These are phyloP conservation scores for Eulemur mongoz DNA, from an alignment of 2,797 vertebrate genomes.

Conservation along the genomic window DNA sequence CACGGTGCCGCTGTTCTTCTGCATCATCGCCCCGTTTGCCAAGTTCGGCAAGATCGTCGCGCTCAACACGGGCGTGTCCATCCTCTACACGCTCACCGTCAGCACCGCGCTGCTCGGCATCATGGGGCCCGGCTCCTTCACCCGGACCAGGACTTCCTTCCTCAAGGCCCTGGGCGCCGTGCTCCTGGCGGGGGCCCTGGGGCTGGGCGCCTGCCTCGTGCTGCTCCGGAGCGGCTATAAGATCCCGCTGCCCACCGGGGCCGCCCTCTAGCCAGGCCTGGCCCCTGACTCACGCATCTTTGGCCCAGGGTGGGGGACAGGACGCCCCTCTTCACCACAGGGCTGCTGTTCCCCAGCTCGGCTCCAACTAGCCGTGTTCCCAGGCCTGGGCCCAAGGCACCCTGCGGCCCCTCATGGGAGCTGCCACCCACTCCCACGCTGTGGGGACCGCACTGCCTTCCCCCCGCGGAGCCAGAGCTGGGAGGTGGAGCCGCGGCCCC, in stretches of 20 bases:
- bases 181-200: slow-evolving; percentile 82
- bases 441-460: neutral
- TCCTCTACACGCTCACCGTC: slow-evolving; percentile 94
- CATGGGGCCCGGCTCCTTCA: slow-evolving; percentile 92
- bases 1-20: slow-evolving; percentile 97
- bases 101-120: slow-evolving; percentile 93
- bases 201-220: slow-evolving; percentile 83
- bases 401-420: neutral
- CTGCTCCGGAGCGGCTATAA: slow-evolving; percentile 84
- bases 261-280: slow-evolving; percentile 78
- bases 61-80: slow-evolving; percentile 96
- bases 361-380: slow-evolving; percentile 66
- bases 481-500: neutral
- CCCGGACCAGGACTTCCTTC: slow-evolving; percentile 91
- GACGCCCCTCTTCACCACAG: slow-evolving; percentile 32
- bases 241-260: slow-evolving; percentile 83
- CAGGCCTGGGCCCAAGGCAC: neutral
- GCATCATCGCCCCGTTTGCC: slow-evolving; percentile 97
- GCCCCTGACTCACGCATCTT: neutral
- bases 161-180: slow-evolving; percentile 92
- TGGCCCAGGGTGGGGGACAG: neutral
- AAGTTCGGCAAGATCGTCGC: slow-evolving; percentile 99
- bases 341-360: slow-evolving; percentile 71
- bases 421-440: neutral
- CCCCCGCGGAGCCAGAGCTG: neutral